phyloP scores from a whole-genome alignment of 1,140 invertebrate species.

The Drosophila sp. region DNA sequence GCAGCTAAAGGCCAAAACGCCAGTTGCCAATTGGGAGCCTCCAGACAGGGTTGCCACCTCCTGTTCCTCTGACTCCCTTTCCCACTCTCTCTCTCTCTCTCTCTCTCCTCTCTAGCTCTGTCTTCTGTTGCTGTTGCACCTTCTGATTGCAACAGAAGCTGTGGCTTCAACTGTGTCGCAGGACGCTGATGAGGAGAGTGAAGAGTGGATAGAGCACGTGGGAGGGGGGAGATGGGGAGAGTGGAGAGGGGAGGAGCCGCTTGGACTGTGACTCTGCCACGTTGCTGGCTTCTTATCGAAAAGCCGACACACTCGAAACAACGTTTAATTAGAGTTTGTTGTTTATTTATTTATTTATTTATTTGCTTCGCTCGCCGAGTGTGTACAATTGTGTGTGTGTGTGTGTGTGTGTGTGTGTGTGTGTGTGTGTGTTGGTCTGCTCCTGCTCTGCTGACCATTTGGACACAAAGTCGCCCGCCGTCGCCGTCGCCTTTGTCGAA shows the following conservation, averaged over 20 bases:
- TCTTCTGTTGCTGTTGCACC: constrained; percentile 15
- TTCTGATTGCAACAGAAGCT: constrained; percentile 25
- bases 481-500: too few relatives aligned
- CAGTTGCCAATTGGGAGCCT: constrained; percentile 32
- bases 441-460: constrained; percentile 41
- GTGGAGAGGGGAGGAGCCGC: constrained; percentile 1
- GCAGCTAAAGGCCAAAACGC: constrained; percentile 47
- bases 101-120: too few relatives aligned
- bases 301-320: constrained; percentile 57
- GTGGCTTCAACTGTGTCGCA: neutral
- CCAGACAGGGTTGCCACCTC: constrained; percentile 3
- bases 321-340: constrained; percentile 82
- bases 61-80: neutral
- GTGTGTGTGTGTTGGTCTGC: constrained; percentile 1
- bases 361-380: constrained; percentile 31
- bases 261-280: constrained; percentile 20
- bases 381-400: constrained; percentile 13
- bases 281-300: constrained; percentile 60
- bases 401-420: constrained; percentile 17
- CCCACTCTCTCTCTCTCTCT: too few relatives aligned
- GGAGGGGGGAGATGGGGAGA: too few relatives aligned
- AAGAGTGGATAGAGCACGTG: too few relatives aligned
- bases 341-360: constrained; percentile 79
- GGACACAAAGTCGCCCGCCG: constrained; percentile 37
- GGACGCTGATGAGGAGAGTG: too few relatives aligned